These are phyloP conservation scores for Bombus impatiens DNA, from an alignment of 1,140 invertebrate genomes.

Conservation along the genomic window DNA sequence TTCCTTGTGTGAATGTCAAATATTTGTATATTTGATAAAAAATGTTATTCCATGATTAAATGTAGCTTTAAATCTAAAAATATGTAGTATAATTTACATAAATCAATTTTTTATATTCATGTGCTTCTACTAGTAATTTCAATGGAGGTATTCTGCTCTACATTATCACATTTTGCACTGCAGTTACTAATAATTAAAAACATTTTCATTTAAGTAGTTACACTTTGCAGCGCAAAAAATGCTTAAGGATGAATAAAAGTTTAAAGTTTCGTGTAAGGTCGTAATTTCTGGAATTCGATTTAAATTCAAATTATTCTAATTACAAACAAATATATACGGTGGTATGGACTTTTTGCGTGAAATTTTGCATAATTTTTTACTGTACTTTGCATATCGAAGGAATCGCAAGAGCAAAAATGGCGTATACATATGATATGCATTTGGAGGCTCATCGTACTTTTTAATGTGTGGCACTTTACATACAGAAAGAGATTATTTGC, in stretches of 20 bases:
- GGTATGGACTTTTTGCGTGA: neutral
- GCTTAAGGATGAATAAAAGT: neutral
- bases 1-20: neutral
- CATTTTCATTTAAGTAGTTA: neutral
- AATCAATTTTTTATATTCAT: neutral
- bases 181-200: neutral
- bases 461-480: conserved; percentile 28
- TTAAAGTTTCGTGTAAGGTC: neutral
- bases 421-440: conserved; percentile 22
- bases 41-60: neutral
- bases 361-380: conserved; percentile 2
- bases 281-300: neutral
- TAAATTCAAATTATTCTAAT: conserved; percentile 15
- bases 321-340: neutral
- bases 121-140: neutral
- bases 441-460: conserved; percentile 19
- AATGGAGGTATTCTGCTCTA: neutral
- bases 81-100: neutral
- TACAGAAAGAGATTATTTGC: conserved; percentile 26
- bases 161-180: neutral
- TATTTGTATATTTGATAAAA: neutral
- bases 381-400: conserved; percentile 25
- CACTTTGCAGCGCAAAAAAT: neutral
- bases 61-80: neutral
- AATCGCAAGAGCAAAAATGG: conserved; percentile 7